phyloP scores from a whole-genome alignment of 1,140 invertebrate genomes.

The Camponotus floridanus region DNA sequence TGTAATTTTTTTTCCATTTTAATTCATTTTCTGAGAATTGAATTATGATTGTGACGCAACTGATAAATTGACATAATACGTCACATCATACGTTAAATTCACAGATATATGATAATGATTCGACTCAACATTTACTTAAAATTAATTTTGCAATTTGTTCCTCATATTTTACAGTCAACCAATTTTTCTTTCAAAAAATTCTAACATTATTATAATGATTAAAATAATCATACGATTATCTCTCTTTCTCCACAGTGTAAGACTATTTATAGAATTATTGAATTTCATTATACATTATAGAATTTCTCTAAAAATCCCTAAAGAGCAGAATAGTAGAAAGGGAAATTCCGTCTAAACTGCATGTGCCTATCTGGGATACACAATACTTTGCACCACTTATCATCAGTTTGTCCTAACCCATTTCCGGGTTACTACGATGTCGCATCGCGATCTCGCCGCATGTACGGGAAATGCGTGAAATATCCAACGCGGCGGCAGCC shows the following conservation, averaged over 20 bases:
- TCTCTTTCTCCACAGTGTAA: too few relatives aligned
- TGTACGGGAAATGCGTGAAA: slow-evolving; percentile 44
- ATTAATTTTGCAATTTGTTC: neutral
- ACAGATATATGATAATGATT: neutral
- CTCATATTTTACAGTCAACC: neutral
- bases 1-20: neutral
- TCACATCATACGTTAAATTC: neutral
- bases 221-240: neutral
- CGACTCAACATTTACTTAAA: slow-evolving; percentile 1
- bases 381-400: slow-evolving; percentile 7
- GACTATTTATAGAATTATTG: too few relatives aligned
- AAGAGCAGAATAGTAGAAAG: neutral
- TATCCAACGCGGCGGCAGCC: slow-evolving; percentile 19
- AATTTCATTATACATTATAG: neutral
- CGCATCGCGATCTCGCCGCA: slow-evolving; percentile 3
- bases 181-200: neutral
- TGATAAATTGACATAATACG: neutral
- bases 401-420: slow-evolving; percentile 33
- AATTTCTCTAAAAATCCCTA: neutral
- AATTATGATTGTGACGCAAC: neutral
- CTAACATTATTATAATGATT: neutral
- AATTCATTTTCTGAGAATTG: slow-evolving; percentile 10
- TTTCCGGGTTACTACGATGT: neutral
- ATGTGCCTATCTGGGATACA: neutral
- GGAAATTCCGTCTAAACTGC: neutral